Conservation (phyloP, 2,888 invertebrate species). For the Drosophila borborema region DNA sequence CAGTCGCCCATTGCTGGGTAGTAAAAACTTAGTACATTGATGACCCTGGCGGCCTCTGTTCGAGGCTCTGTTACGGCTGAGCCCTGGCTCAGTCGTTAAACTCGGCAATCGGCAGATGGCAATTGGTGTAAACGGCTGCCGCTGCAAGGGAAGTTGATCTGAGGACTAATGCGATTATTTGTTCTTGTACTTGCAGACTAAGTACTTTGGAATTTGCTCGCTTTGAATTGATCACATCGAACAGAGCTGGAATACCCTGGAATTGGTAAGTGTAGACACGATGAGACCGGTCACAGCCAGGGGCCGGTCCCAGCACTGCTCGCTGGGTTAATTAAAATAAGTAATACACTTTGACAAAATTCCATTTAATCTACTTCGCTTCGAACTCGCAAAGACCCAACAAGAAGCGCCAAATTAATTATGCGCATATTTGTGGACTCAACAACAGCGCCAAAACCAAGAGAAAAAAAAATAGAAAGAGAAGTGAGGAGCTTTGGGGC, state of each 20-base stretch:
- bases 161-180: slow-evolving; percentile 24
- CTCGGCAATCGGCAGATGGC: slow-evolving; percentile 19
- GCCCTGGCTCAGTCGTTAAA: slow-evolving; percentile 31
- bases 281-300: too few species aligned
- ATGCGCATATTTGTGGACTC: slow-evolving; percentile 74
- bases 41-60: slow-evolving; percentile 16
- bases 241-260: slow-evolving; percentile 10
- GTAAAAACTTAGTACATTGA: slow-evolving; percentile 38
- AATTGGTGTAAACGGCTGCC: slow-evolving; percentile 18
- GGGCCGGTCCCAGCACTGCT: too few species aligned
- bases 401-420: slow-evolving; percentile 64
- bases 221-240: slow-evolving; percentile 35
- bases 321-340: slow-evolving; percentile 68
- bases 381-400: slow-evolving; percentile 45
- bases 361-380: slow-evolving; percentile 75
- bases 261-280: slow-evolving; percentile 39
- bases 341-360: slow-evolving; percentile 71
- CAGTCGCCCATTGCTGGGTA: slow-evolving; percentile 3
- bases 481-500: not conserved
- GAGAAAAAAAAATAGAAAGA: not conserved
- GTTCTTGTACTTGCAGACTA: slow-evolving; percentile 47
- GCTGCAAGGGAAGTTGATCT: slow-evolving; percentile 6
- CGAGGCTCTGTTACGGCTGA: not conserved
- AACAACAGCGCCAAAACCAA: slow-evolving; percentile 12
- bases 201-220: slow-evolving; percentile 53